These are phyloP conservation scores for Corythornis leucogaster DNA, from an alignment of 2,797 vertebrate genomes.

Conservation along the genomic window DNA sequence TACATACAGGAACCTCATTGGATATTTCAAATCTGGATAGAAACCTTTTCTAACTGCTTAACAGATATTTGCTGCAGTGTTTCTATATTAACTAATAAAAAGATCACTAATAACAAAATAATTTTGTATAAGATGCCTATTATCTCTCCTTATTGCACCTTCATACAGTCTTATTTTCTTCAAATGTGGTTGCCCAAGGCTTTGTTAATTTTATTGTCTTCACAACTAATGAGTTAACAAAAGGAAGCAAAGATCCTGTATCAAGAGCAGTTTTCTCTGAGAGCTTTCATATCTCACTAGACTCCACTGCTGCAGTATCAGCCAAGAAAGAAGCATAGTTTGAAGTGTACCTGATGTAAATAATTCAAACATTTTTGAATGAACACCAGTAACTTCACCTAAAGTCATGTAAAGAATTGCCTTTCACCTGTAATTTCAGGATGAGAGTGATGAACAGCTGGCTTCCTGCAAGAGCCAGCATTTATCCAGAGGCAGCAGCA, in stretches of 20 bases:
- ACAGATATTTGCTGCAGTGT: neutral
- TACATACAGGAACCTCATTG: conserved; percentile 79
- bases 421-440: neutral
- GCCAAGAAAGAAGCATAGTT: neutral
- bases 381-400: neutral
- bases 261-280: neutral
- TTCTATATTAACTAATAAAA: neutral
- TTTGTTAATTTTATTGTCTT: neutral
- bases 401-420: neutral
- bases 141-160: neutral
- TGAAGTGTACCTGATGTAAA: neutral
- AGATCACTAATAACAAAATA: neutral
- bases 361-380: neutral
- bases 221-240: neutral
- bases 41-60: conserved; percentile 14
- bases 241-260: neutral
- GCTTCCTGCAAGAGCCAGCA: neutral
- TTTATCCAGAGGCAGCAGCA: neutral
- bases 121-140: neutral
- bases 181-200: neutral
- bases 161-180: neutral
- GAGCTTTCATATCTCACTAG: neutral
- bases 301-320: neutral
- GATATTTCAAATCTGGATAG: conserved; percentile 81
- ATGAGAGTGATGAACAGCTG: neutral